phyloP scores from a whole-genome alignment of 1,140 invertebrate species.

The Galleria mellonella region DNA sequence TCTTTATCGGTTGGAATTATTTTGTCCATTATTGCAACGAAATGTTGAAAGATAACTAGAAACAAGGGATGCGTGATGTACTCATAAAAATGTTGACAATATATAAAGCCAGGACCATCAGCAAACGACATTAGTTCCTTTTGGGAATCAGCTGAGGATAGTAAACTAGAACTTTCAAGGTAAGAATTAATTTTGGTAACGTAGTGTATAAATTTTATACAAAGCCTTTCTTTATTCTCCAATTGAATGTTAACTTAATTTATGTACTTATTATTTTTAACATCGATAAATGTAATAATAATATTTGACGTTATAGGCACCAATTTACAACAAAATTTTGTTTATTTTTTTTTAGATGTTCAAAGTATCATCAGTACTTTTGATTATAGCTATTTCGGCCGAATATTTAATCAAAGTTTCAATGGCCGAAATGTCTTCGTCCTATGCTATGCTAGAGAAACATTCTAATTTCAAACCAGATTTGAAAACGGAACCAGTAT shows the following conservation, averaged over 20 bases:
- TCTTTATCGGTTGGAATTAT: conserved; percentile 32
- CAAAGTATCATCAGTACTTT: conserved; percentile 16
- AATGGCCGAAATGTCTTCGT: conserved; percentile 40
- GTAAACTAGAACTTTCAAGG: conserved; percentile 14
- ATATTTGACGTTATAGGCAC: not conserved
- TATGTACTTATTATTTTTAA: too few relatives aligned
- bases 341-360: conserved; percentile 42
- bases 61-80: conserved; percentile 11
- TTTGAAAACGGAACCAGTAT: conserved; percentile 19
- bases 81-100: conserved; percentile 10
- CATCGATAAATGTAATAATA: conserved; percentile 1
- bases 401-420: not conserved
- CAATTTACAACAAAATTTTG: too few relatives aligned
- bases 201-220: too few relatives aligned
- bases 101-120: conserved; percentile 35
- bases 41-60: conserved; percentile 35
- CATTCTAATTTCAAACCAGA: conserved; percentile 29
- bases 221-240: too few relatives aligned
- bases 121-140: conserved; percentile 24
- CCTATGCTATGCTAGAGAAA: conserved; percentile 31
- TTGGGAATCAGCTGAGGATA: conserved; percentile 16
- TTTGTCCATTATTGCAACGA: conserved; percentile 39
- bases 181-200: conserved; percentile 20
- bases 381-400: conserved; percentile 15
- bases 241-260: too few relatives aligned